These are phyloP conservation scores for Lasaia peninsularis DNA, from an alignment of 1,140 invertebrate genomes.

Conservation along the genomic window DNA sequence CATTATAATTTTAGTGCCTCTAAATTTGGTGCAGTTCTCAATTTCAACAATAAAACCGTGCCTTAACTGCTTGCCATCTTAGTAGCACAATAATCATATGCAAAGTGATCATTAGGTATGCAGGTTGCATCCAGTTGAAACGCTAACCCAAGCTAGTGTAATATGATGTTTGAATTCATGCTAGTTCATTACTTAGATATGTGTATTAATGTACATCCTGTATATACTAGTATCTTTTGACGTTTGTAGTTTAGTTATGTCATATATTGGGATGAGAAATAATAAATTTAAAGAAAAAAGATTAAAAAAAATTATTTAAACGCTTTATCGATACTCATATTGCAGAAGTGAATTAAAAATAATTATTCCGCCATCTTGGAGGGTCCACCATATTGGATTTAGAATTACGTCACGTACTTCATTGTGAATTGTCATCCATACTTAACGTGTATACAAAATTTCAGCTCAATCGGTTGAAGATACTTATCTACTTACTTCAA, in stretches of 20 bases:
- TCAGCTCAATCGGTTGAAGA: too few species aligned
- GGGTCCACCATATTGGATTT: too few species aligned
- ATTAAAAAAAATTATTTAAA: too few species aligned
- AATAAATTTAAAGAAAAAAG: too few species aligned
- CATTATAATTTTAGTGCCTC: not conserved
- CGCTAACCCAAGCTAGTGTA: constrained; percentile 26
- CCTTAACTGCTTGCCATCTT: constrained; percentile 20
- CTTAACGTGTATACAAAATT: too few species aligned
- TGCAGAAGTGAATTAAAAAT: too few species aligned
- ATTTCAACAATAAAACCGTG: constrained; percentile 15
- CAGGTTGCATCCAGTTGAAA: constrained; percentile 38
- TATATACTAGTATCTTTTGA: not conserved
- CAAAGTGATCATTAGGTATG: constrained; percentile 54
- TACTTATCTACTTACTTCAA: too few species aligned
- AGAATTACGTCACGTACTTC: too few species aligned
- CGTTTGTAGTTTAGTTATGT: not conserved
- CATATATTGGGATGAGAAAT: too few species aligned
- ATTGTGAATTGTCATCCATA: too few species aligned
- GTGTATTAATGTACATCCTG: constrained; percentile 23
- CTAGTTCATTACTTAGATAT: constrained; percentile 24
- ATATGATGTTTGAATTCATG: constrained; percentile 28
- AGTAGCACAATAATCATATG: constrained; percentile 45
- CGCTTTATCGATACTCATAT: too few species aligned
- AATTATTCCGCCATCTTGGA: too few species aligned
- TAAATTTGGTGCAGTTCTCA: constrained; percentile 2